Conservation (phyloP, 1,140 invertebrate genomes). For the Drosophila parabipectinata region DNA sequence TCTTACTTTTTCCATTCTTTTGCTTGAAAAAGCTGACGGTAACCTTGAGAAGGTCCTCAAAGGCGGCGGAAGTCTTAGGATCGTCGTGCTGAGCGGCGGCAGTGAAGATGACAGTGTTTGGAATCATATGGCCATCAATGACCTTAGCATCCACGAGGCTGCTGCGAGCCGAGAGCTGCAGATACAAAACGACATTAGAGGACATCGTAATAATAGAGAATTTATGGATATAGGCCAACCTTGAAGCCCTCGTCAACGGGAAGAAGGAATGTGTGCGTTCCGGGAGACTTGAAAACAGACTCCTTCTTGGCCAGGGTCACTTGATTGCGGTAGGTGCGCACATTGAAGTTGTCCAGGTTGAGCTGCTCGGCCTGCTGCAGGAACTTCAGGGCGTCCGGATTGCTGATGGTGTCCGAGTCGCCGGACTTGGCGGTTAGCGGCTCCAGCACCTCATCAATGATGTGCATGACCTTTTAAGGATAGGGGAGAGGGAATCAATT, state of each 20-base stretch:
- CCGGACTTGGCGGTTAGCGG: conserved; percentile 87
- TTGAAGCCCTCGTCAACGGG: conserved; percentile 95
- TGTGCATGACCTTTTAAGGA: conserved; percentile 89
- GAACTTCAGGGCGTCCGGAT: conserved; percentile 91
- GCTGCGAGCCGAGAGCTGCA: conserved; percentile 85
- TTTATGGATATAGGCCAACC: conserved; percentile 84
- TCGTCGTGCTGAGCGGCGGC: conserved; percentile 89
- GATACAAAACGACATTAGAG: neutral
- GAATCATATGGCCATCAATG: conserved; percentile 95
- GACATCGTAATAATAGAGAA: neutral
- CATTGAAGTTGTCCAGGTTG: conserved; percentile 87
- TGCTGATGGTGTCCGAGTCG: conserved; percentile 87
- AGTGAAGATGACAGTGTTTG: conserved; percentile 93
- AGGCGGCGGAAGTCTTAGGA: conserved; percentile 91
- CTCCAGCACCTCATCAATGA: conserved; percentile 92
- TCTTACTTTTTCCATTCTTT: conserved; percentile 87
- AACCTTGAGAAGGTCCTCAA: conserved; percentile 92
- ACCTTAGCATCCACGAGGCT: conserved; percentile 91
- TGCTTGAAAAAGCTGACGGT: conserved; percentile 89
- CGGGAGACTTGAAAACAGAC: conserved; percentile 90
- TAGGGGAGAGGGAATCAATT: neutral
- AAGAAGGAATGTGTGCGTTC: conserved; percentile 94
- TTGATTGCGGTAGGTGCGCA: conserved; percentile 90
- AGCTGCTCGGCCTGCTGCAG: conserved; percentile 90
- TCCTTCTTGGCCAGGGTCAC: conserved; percentile 89